Base-by-base conservation (phyloP, 2,113 vertebrate species). In the Rana temporaria region DNA sequence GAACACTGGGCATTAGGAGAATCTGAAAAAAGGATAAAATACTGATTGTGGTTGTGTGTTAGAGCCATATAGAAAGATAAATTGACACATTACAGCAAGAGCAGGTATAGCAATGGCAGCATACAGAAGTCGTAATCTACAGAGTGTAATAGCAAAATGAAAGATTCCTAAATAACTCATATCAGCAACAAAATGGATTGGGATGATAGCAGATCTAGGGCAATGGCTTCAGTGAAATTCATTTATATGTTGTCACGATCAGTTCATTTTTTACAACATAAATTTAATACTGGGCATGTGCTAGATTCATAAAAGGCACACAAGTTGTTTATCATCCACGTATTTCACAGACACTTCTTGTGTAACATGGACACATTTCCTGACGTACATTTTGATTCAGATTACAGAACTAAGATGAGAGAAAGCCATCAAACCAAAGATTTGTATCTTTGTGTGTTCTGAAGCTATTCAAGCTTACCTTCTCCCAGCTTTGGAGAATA, bases 111-210 rank as follows among this genome's bases (percentile, higher is more conserved):
- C 11, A 9, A 1, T 24, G 12, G 60, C 60, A 15, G 60, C 26
- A 63, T 20, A 24, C 20, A 22, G 20, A 15, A 63, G 24, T 63
- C 3, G 19, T 22, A 62, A 63, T 22, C 20, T 63, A 48, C 24
- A 63, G 22, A 63, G 60, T 14, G 12, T 24, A 24, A 24, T 63
- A 20, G 20, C 24, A 24, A 63, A 63, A 63, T 63, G 59, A 60
- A 60, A 60, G 59, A 60, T 20, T n/a, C n/a, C 59, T 60, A 26
- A 22, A 63, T 63, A 63, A 63, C 60, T n/a, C 60, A 63, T 15
- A 48, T 48, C 42, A 48, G 42, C 9, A 26, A 14, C n/a, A 20
- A 63, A 22, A 63, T 26, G 60, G 15, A 63, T 63, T 63, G 60
- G 15, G 11, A 24, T 24, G 8, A 12, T 24, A 14, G 26, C 60